Base-by-base conservation (phyloP, 2,113 vertebrate species). In the Rhinopomastus cyanomelas region DNA sequence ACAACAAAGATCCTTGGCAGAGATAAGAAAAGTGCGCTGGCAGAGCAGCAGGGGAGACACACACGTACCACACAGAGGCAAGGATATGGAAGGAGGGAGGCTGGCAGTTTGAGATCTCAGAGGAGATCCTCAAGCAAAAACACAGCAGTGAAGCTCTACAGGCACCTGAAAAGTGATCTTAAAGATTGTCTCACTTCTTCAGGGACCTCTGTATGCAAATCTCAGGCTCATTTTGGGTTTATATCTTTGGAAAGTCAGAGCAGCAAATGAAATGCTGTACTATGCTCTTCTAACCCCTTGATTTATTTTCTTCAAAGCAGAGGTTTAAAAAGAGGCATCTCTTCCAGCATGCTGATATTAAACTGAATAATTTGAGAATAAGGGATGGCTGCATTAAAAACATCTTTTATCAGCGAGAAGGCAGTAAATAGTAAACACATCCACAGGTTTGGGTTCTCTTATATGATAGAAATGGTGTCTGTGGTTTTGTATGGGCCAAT, bases 251-350 rank as follows among this genome's bases (percentile, higher is more conserved):
- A 75, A 88, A 79, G 57, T 46, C 57, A 81, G 27, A 68, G 27
- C 36, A 88, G 17, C 2, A 23, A 61, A 69, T 87, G 57, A 66
- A 69, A 73, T 81, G 17, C 30, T 83, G 46, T 11, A 34, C 5
- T 3, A 68, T 1, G 1, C 6, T 65, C 13, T 75, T 89, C 34
- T 68, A 83, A 39, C 29, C n/a, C 46, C 55, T 68, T 90, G 69
- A 68, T 81, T 81, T 94, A 91, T 84, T 92, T 94, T 86, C 69
- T 81, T 72, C 68, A 46, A 88, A 75, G 46, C 26, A 84, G 11
- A 39, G 18, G 3, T 75, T 90, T 84, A 17, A 71, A 83, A 79
- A 68, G 62, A 81, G 25, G 18, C 12, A n/a, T 57, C 8, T 64
- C 10, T 89, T 87, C 89, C 36, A 53, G 17, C 2, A 61, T 11